Base-by-base conservation (phyloP, 2,888 invertebrate species). In the Sisyra nigra region DNA sequence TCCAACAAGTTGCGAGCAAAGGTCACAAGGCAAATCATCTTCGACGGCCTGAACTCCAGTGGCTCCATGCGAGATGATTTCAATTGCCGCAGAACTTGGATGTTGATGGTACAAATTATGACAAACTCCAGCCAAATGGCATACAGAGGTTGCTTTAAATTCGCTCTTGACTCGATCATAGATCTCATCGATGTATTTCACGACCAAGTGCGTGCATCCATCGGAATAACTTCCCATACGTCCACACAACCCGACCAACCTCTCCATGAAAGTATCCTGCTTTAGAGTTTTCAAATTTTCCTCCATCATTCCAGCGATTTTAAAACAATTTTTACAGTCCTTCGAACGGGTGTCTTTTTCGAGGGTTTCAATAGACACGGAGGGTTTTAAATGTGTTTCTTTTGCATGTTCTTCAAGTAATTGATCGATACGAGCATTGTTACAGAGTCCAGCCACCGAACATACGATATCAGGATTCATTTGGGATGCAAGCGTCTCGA, bases 401-500 rank as follows among this genome's bases (percentile, higher is more conserved):
- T 29, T 46, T 32, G 54, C 65, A 47, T 67, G 67, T 50, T 75
- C 68, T 14, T 63, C 65, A 10, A 83, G 58, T 49, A 85, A 56
- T 41, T 68, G 60, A 55, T 87, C 82, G 42, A 87, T 77, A 45
- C 64, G 67, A 4, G 67, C 75, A 54, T 73, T 88, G 58, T 91
- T 89, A 54, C 91, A 91, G 5, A 91, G 72, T 1, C 89, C 89
- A 41, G 89, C 86, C 9, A 88, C 84, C 0, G 84, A 75, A 59
- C 89, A 91, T 30, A 91, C 89, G 30, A 80, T 74, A 57, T 83
- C 80, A 0, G 91, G 89, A 65, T 92, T 82, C 91, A 92, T 91
- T 63, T 91, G 72, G 0, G 91, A 91, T 1, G 86, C 79, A 37
- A 92, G 62, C 1, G 87, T 84, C 57, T 92, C 91, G 24, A 91